A percentile compares a stretch with the other conserved stretches of the same genome.
Conservation (phyloP, 2,113 vertebrate genomes). For the Anhinga anhinga region DNA sequence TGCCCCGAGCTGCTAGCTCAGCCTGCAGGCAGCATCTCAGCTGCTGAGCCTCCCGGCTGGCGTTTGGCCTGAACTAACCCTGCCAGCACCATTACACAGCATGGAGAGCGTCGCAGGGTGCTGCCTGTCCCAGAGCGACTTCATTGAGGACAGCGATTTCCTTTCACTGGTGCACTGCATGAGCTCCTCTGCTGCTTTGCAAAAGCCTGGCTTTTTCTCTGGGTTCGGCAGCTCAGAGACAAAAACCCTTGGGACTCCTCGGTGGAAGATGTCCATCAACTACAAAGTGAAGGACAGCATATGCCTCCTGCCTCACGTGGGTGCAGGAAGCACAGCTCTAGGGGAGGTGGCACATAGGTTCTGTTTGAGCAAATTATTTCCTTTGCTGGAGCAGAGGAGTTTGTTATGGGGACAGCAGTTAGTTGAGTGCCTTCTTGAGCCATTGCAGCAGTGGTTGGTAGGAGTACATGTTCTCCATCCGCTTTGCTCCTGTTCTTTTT, state of each 20-base stretch:
- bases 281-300: background rate
- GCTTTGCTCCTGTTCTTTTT: background rate
- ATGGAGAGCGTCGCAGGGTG: background rate
- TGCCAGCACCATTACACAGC: background rate
- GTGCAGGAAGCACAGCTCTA: background rate
- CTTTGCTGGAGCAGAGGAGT: background rate
- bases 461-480: background rate
- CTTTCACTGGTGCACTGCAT: background rate
- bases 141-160: background rate
- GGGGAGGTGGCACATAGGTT: background rate
- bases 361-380: background rate
- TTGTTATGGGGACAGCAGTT: background rate
- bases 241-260: background rate
- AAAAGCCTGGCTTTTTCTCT: background rate
- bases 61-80: background rate
- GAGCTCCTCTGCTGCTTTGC: background rate
- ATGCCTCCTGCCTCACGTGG: background rate
- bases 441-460: background rate
- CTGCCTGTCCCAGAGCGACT: background rate
- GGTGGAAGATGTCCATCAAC: background rate
- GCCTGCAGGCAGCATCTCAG: background rate
- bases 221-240: background rate
- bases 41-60: background rate
- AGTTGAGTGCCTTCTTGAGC: background rate
- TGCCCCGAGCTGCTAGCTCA: background rate